Evolutionary conservation across 92 coral and sea anemone species (phyloP).

Genomic region (Siderastrea siderea): DNA sequence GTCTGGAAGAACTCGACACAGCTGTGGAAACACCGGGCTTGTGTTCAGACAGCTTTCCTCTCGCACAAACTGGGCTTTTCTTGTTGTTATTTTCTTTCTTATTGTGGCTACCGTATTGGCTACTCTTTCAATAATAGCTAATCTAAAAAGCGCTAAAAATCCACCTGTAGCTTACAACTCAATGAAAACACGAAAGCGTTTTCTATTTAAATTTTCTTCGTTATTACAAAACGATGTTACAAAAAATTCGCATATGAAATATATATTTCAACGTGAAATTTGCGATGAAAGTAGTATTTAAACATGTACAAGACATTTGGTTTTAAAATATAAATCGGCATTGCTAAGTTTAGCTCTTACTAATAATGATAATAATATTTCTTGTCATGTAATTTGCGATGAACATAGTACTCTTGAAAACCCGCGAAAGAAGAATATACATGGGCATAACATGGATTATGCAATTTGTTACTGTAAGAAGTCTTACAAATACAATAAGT

Average conservation of each 20-base stretch:
- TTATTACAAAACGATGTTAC: neutral
- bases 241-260: neutral
- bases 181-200: neutral
- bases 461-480: no score
- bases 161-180: neutral
- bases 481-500: no score
- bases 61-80: no score
- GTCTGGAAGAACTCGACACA: no score
- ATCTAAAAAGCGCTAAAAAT: neutral
- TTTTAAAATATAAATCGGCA: neutral
- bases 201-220: neutral
- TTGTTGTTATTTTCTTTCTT: neutral
- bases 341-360: neutral
- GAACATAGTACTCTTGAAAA: no score
- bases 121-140: neutral
- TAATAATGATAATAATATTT: neutral
- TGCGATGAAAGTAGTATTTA: neutral
- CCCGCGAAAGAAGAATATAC: no score
- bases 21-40: no score
- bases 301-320: no score
- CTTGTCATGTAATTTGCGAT: no score
- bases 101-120: neutral
- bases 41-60: no score
- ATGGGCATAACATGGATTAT: no score
- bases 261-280: neutral